Conservation (phyloP, 1,140 invertebrate genomes). For the Belonocnema kinseyi region DNA sequence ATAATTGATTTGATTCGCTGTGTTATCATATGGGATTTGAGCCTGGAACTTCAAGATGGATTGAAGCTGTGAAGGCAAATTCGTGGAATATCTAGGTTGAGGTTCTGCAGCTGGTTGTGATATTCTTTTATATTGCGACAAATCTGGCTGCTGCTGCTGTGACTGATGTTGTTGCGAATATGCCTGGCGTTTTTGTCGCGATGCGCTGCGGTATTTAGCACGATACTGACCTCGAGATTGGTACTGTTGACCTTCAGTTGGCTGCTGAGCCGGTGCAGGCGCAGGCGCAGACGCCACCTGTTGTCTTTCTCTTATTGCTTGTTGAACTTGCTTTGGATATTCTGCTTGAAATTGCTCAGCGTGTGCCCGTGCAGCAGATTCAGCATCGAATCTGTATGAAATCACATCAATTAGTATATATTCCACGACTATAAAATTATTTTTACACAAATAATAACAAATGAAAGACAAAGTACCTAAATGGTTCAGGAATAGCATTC, state of each 20-base stretch:
- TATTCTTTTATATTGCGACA: slow-evolving; percentile 58
- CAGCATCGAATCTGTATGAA: slow-evolving; percentile 60
- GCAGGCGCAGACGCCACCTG: slow-evolving; percentile 22
- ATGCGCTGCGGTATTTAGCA: slow-evolving; percentile 41
- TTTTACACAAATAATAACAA: background rate
- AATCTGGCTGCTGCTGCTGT: slow-evolving; percentile 46
- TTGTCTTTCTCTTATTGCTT: slow-evolving; percentile 36
- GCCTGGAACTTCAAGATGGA: slow-evolving; percentile 67
- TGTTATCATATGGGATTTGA: slow-evolving; percentile 69
- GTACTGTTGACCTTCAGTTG: slow-evolving; percentile 35
- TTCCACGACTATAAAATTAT: background rate
- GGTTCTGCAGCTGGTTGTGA: slow-evolving; percentile 58
- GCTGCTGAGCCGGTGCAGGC: slow-evolving; percentile 36
- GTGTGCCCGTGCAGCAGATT: slow-evolving; percentile 52
- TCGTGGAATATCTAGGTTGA: slow-evolving; percentile 66
- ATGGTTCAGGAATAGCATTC: slow-evolving; percentile 71
- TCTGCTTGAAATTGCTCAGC: slow-evolving; percentile 54
- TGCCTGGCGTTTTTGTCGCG: slow-evolving; percentile 47
- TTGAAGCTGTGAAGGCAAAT: slow-evolving; percentile 62
- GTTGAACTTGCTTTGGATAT: slow-evolving; percentile 57
- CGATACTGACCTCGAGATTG: slow-evolving; percentile 48
- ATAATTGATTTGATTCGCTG: slow-evolving; percentile 67
- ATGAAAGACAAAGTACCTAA: slow-evolving; percentile 56
- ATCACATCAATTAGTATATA: background rate
- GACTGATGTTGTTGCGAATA: slow-evolving; percentile 39